Base-by-base conservation (phyloP, 2,113 vertebrate species). In the Hippocampus mohnikei region DNA sequence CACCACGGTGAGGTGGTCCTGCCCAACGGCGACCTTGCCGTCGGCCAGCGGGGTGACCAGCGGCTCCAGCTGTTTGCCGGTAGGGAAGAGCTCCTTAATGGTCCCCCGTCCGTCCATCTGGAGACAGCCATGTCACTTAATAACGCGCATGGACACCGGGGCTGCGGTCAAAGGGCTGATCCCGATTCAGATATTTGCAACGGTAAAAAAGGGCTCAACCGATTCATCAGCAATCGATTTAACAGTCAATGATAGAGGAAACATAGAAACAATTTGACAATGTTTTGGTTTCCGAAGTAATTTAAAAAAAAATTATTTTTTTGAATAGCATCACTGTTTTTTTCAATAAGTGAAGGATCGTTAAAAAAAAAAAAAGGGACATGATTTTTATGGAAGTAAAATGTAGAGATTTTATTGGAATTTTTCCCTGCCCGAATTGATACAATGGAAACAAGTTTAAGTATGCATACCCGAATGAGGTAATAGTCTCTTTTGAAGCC, bases 401-500 rank as follows among this genome's bases (percentile, higher is more conserved):
- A 25, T 56, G 2, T 12, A 4, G 11, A 56, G 23, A 11, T 25
- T 23, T 60, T 60, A 29, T 27, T 60, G 10, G 25, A 5, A 40
- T 41, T 40, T 63, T 63, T 1, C 61, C 13, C 11, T 23, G 55
- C 55, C 13, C 23, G 13, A 58, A 27, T 27, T 25, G 11, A 27
- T 7, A n/a, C 12, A 27, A 27, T 37, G 13, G 20, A 29, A 62
- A 5, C 11, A n/a, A 23, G 3, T 40, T 4, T 53, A 29, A 25
- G 6, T n/a, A 16, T 66, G 66, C 93, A 84, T 91, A 98, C 97
- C 91, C 95, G 89, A 80, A 98, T 97, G 62, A 99, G 88, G 86
- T 98, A 98, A 90, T 99, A 99, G 88, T 99, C 97, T 74, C 97
- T 93, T 84, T 98, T 99, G 87, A 98, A 98, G 48, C 97, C 97